phyloP scores from a whole-genome alignment of 2,888 invertebrate genomes.

The Drosophila yooni region DNA sequence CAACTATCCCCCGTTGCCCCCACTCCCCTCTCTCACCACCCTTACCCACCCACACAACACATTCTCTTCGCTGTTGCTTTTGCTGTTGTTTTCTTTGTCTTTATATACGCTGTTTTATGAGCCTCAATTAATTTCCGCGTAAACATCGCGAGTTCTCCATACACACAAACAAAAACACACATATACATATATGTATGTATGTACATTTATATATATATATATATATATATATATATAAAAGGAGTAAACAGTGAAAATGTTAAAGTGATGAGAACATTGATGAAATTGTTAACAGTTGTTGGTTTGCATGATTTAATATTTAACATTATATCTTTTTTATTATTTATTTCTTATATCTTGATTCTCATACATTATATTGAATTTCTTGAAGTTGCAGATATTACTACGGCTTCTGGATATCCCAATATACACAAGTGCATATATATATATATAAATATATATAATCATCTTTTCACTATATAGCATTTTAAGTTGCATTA shows the following conservation, averaged over 20 bases:
- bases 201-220: background rate
- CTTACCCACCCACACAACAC: background rate
- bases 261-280: constrained; percentile 2
- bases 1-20: background rate
- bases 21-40: background rate
- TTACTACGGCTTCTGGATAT: background rate
- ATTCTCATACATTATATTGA: background rate
- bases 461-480: too few species aligned
- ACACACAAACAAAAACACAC: background rate
- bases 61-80: background rate
- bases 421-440: background rate
- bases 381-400: background rate
- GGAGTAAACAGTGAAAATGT: constrained; percentile 7
- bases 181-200: background rate
- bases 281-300: background rate
- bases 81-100: constrained; percentile 27
- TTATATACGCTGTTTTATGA: constrained; percentile 70
- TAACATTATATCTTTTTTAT: background rate
- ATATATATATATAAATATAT: background rate
- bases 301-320: background rate
- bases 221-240: background rate
- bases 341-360: background rate
- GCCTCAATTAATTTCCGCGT: constrained; percentile 75
- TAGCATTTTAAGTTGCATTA: background rate
- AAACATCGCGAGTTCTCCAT: constrained; percentile 46